Percentiles rank a stretch among this genome's conserved stretches.
These are phyloP conservation scores for Synergus umbraculus DNA, from an alignment of 2,888 invertebrate species.

Conservation along the genomic window DNA sequence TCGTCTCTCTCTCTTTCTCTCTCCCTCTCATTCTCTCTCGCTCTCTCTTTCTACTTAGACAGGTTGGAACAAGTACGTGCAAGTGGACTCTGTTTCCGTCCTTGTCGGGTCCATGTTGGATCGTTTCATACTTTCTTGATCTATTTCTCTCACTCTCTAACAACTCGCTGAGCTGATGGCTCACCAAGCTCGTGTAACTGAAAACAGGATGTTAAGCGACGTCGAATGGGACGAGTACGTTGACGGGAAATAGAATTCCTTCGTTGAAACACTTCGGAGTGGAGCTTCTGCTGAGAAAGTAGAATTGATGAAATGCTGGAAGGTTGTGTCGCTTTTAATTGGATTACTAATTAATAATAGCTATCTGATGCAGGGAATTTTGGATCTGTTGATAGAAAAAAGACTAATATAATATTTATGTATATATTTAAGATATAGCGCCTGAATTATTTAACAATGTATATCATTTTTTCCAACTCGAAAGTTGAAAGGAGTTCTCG, in stretches of 20 bases:
- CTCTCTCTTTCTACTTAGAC: constrained; percentile 48
- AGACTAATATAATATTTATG: too few relatives aligned
- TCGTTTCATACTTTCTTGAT: constrained; percentile 11
- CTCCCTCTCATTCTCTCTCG: constrained; percentile 50
- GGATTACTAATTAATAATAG: too few relatives aligned
- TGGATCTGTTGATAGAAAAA: too few relatives aligned
- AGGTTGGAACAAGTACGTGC: constrained; percentile 2
- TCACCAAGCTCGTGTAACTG: constrained; percentile 55
- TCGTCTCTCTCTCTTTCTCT: constrained; percentile 40
- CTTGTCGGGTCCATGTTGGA: not conserved
- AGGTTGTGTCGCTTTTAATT: too few relatives aligned
- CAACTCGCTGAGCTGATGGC: constrained; percentile 47
- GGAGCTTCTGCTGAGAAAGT: too few relatives aligned
- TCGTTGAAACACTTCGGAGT: constrained; percentile 14
- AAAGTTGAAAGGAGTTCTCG: not conserved
- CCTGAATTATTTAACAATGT: constrained; percentile 42
- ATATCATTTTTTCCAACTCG: not conserved
- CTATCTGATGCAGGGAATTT: too few relatives aligned
- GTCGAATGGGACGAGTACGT: constrained; percentile 58
- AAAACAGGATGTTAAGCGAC: constrained; percentile 69
- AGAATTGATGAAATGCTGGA: too few relatives aligned
- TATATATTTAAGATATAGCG: not conserved
- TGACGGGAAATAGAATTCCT: constrained; percentile 67
- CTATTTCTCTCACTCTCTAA: constrained; percentile 54
- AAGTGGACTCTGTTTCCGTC: constrained; percentile 6